Percentiles rank a stretch among this genome's conserved stretches.
phyloP scores from a whole-genome alignment of 2,888 invertebrate species.

The Aphidoletes aphidimyza region DNA sequence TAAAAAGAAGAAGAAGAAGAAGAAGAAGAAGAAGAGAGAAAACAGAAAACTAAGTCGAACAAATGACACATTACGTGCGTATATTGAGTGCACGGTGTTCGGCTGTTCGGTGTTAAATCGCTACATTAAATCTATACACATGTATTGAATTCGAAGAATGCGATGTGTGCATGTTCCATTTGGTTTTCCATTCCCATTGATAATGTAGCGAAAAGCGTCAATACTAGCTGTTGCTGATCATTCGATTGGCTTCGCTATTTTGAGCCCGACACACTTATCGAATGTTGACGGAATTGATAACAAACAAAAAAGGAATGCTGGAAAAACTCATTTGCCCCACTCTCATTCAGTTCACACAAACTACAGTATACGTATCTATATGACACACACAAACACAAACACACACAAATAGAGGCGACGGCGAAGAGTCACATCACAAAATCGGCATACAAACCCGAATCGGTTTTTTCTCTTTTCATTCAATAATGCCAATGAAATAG shows the following conservation, averaged over 20 bases:
- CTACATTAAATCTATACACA: not conserved
- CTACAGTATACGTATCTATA: no score
- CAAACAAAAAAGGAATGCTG: not conserved
- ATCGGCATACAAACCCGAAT: no score
- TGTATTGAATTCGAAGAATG: not conserved
- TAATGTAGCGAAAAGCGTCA: not conserved
- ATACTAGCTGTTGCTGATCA: constrained; percentile 27
- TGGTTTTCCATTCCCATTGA: not conserved
- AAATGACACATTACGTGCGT: constrained; percentile 36
- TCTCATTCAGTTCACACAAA: not conserved
- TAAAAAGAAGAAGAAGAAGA: no score
- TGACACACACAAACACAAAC: no score
- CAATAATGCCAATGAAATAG: not conserved
- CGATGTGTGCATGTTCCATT: no score
- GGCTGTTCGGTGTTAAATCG: no score
- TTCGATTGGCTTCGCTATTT: not conserved
- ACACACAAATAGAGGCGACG: not conserved
- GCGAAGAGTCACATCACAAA: no score
- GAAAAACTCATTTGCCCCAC: not conserved
- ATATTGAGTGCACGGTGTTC: not conserved
- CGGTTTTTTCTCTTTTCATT: no score
- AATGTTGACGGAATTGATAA: not conserved
- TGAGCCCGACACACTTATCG: not conserved
- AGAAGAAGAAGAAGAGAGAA: no score
- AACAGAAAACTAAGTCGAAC: constrained; percentile 13